Evolutionary conservation across 2,888 invertebrate species (phyloP), one percentile per base, ranked within the genome.

Genomic region (Caenorhabditis drosophilae): DNA sequence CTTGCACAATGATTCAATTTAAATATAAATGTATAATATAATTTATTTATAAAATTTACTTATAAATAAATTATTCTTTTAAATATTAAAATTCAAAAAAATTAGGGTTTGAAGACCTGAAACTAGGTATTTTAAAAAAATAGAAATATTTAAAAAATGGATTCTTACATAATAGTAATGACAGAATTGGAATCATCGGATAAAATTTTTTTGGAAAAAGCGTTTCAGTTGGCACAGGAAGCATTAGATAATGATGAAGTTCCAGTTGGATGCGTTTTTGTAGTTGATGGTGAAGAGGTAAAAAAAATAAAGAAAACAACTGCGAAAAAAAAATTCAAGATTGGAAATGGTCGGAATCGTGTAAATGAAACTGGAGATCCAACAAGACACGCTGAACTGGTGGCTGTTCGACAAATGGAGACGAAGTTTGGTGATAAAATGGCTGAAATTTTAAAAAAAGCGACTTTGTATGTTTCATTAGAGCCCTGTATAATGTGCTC

Each of bases 401-500:
- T 93, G 77, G 96, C 96, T 80, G 90, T 97, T 51, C 94, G 96
- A n/a, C 41, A 59, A 25, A 70, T 76, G 57, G 62, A 67, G 45
- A 27, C 54, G 9, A 26, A 31, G 1, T 52, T 42, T 16, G 22
- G 35, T 20, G 26, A 45, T 11, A 25, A 34, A 31, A 31, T 16
- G 7, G 16, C 60, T 18, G 35, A 70, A 49, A 44, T 73, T 2
- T 40, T 76, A 1, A 55, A 52, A 16, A 56, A 59, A 34, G 38
- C 63, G 1, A 60, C 55, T 20, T 55, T 77, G 9, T 77, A 70
- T 51, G 96, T 98, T 2, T 97, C 95, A 1, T 94, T 97, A 0
- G 98, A 98, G 85, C 98, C 98, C 0, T 99, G 98, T 84, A 92
- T 97, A 62, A 98, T 99, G 98, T 99, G 98, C 86, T 90, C 86